Conservation (phyloP, 2,797 vertebrate genomes). For the Poecilia gillii region DNA sequence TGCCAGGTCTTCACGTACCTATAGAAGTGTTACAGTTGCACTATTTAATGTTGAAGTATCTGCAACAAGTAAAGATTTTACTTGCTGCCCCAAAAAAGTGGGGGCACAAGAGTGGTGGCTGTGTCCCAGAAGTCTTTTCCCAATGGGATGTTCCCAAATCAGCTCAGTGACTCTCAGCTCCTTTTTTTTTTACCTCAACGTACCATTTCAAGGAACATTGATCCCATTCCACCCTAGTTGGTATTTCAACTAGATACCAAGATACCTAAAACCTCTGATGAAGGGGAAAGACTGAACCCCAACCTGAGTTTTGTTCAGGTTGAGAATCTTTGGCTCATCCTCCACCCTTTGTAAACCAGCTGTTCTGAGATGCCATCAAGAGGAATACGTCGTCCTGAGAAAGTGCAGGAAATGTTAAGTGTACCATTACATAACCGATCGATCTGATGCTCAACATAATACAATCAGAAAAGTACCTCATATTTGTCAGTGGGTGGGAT, state of each 20-base stretch:
- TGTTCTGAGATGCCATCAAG: not conserved
- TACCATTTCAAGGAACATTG: not conserved
- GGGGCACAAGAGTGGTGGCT: not conserved
- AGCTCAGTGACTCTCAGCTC: not conserved
- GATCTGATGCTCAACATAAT: slow-evolving; percentile 1
- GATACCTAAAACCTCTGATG: not conserved
- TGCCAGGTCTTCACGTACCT: not conserved
- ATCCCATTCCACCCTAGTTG: not conserved
- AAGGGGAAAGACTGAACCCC: not conserved
- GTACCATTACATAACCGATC: not conserved
- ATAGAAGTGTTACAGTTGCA: not conserved
- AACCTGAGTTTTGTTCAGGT: not conserved
- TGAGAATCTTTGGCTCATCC: not conserved
- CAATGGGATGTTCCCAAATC: not conserved
- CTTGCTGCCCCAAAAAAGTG: not conserved
- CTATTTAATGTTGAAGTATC: not conserved
- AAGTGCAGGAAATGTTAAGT: not conserved
- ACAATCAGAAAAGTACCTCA: not conserved
- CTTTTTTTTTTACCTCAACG: not conserved
- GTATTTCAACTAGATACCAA: not conserved
- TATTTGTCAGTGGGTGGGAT: not conserved
- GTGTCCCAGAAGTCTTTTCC: not conserved
- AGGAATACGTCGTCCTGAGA: not conserved
- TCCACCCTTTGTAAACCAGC: not conserved
- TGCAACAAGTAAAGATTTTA: not conserved